Percentiles rank a stretch among this genome's conserved stretches.
Evolutionary conservation across 2,113 vertebrate species (phyloP).

Genomic region (Vulpes vulpes): DNA sequence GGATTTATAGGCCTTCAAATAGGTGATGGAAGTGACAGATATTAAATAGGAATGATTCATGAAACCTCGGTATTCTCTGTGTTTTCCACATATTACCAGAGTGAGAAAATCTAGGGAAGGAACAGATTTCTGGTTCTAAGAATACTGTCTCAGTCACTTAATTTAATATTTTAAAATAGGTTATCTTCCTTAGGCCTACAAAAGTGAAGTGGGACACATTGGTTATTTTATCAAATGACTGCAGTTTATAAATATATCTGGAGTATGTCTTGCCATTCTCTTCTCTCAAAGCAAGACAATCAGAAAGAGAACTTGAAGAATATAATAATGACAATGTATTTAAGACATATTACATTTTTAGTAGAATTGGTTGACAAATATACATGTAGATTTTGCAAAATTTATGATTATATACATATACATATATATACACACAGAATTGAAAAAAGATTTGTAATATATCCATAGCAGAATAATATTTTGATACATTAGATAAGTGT

Average conservation of each 20-base stretch:
- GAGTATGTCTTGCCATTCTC: neutral
- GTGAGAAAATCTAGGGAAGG: neutral
- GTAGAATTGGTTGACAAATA: neutral
- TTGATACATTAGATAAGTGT: conserved; percentile 16
- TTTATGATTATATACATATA: neutral
- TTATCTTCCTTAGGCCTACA: neutral
- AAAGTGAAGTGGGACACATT: neutral
- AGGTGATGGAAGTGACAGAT: neutral
- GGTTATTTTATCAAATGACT: neutral
- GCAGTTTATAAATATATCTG: neutral
- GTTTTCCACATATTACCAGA: neutral
- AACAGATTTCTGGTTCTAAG: neutral
- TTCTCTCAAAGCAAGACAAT: neutral
- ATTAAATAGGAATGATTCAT: neutral
- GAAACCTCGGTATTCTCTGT: neutral
- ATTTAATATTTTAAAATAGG: neutral
- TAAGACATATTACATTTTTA: neutral
- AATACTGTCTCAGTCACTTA: neutral
- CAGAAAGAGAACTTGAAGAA: neutral
- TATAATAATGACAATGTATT: neutral
- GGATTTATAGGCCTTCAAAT: neutral
- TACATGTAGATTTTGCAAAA: neutral
- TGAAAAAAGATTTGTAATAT: neutral
- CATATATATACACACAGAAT: neutral
- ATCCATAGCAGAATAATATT: neutral